Conservation (phyloP, 2,888 invertebrate species). For the Julus scandinavius region DNA sequence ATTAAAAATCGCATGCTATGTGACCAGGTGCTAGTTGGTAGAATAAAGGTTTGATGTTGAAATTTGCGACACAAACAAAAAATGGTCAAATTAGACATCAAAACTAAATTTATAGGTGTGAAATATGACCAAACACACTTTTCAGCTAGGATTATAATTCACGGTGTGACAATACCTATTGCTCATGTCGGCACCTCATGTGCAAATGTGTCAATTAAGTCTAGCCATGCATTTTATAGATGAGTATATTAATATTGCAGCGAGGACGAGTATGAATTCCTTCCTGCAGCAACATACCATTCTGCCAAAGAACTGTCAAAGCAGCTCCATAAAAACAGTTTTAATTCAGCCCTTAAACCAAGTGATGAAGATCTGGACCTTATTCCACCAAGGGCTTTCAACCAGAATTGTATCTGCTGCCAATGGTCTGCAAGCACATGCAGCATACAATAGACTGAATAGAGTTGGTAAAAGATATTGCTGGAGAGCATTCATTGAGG, state of each 20-base stretch:
- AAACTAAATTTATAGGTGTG: too few relatives aligned
- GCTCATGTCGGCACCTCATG: too few relatives aligned
- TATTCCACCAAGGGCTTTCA: constrained; percentile 68
- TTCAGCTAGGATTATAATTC: too few relatives aligned
- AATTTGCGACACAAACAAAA: too few relatives aligned
- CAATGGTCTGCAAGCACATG: constrained; percentile 56
- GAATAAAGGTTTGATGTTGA: too few relatives aligned
- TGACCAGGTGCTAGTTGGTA: too few relatives aligned
- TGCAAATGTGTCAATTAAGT: too few relatives aligned
- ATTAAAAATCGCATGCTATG: too few relatives aligned
- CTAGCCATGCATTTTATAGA: background rate
- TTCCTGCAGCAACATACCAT: constrained; percentile 63
- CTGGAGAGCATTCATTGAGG: background rate
- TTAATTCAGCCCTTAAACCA: constrained; percentile 71
- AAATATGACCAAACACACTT: too few relatives aligned
- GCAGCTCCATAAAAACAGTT: constrained; percentile 71
- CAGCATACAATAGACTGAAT: constrained; percentile 50
- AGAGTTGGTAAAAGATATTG: background rate
- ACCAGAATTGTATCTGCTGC: constrained; percentile 67
- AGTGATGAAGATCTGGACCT: constrained; percentile 69
- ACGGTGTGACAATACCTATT: too few relatives aligned
- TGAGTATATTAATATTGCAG: constrained; percentile 55
- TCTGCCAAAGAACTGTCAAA: constrained; percentile 69
- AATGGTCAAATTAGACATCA: too few relatives aligned
- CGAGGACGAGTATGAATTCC: constrained; percentile 65